Percentiles rank a stretch among this genome's conserved stretches.
These are phyloP conservation scores for Notothenia coriiceps DNA, from an alignment of 2,113 vertebrate genomes.

Conservation along the genomic window DNA sequence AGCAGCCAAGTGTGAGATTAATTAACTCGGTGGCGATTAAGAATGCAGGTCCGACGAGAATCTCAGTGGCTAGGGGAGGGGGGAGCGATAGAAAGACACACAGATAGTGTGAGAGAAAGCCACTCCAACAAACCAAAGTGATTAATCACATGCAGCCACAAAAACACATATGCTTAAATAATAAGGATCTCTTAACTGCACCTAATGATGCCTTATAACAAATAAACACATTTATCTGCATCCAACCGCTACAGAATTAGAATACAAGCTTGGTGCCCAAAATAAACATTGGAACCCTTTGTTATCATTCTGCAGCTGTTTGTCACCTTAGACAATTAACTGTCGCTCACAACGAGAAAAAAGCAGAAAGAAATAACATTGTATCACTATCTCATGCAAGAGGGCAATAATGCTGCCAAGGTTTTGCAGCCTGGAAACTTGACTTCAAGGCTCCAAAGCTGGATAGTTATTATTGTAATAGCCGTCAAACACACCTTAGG, in stretches of 20 bases:
- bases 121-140: slow-evolving; percentile 42
- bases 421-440: slow-evolving; percentile 6
- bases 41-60: slow-evolving; percentile 60
- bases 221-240: slow-evolving; percentile 66
- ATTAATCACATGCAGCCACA: slow-evolving; percentile 60
- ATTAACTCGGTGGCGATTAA: slow-evolving; percentile 83
- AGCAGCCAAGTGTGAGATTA: slow-evolving; percentile 82
- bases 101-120: slow-evolving; percentile 21
- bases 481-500: slow-evolving; percentile 17
- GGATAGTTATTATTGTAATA: neutral
- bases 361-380: slow-evolving; percentile 5
- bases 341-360: slow-evolving; percentile 30
- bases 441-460: slow-evolving; percentile 22
- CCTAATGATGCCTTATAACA: slow-evolving; percentile 65
- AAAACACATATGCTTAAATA: slow-evolving; percentile 65
- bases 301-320: slow-evolving; percentile 60
- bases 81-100: neutral
- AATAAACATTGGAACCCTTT: slow-evolving; percentile 45
- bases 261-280: slow-evolving; percentile 1
- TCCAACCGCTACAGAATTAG: slow-evolving; percentile 11
- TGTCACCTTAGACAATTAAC: slow-evolving; percentile 58
- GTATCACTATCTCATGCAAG: slow-evolving; percentile 6
- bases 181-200: slow-evolving; percentile 49
- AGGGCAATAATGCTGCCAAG: neutral
- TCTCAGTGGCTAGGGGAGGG: slow-evolving; percentile 16